These are phyloP conservation scores for Stramonita haemastoma DNA, from an alignment of 2,888 invertebrate species.

Conservation along the genomic window DNA sequence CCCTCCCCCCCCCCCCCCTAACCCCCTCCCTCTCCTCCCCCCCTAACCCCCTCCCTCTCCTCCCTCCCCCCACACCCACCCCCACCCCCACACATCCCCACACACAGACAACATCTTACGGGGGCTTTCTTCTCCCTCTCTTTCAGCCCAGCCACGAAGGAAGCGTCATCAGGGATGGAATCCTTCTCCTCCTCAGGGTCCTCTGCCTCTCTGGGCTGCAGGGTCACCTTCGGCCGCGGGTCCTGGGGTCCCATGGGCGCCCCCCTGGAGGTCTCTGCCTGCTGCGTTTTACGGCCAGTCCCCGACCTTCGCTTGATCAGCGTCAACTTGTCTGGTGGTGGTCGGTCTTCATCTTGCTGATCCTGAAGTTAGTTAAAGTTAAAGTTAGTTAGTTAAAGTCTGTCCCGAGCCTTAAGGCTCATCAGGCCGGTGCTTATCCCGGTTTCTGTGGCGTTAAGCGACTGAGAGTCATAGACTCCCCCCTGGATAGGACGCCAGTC, in stretches of 20 bases:
- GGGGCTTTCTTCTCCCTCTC: constrained; percentile 61
- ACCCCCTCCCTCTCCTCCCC: constrained; percentile 49
- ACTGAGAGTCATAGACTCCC: too few species aligned
- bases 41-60: not conserved
- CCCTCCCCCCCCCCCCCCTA: not conserved
- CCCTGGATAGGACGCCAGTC: too few species aligned
- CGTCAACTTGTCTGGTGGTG: constrained; percentile 33
- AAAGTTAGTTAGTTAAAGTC: too few species aligned
- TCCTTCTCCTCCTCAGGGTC: constrained; percentile 43
- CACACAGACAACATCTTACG: constrained; percentile 47
- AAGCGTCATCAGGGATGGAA: constrained; percentile 63
- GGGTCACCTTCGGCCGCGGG: not conserved
- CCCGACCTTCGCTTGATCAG: constrained; percentile 38
- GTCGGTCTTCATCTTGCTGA: constrained; percentile 8
- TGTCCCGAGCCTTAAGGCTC: too few species aligned
- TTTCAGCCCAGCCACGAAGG: constrained; percentile 60
- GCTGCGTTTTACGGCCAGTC: constrained; percentile 11
- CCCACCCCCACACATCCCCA: not conserved
- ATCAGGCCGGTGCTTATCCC: too few species aligned
- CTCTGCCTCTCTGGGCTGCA: not conserved
- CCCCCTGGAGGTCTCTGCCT: not conserved
- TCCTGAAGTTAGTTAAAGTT: too few species aligned
- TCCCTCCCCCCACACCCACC: not conserved
- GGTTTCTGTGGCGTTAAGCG: too few species aligned
- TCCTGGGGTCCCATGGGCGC: not conserved